Base-by-base conservation (phyloP, 35 echinoderm and acorn worm species). In the Ptychodera flava region DNA sequence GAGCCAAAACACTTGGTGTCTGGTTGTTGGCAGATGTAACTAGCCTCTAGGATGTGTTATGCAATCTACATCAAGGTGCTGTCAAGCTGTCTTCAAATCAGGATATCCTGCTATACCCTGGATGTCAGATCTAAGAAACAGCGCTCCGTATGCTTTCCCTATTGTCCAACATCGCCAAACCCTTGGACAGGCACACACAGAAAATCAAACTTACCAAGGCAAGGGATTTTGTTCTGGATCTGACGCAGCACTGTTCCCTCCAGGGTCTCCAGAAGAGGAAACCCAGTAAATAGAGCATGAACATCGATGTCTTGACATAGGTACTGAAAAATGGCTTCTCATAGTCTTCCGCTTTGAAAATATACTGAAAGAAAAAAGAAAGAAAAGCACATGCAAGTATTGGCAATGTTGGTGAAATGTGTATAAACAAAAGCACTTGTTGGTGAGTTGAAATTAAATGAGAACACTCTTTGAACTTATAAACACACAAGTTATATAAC, bases 201-300 rank as follows among this genome's bases (percentile, higher is more conserved):
- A 86, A 53, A 2, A 52, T 30, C 14, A 22, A 15, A 91, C 96
- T 99, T 81, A 99, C 96, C 75, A 94, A 85, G 79, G 87, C 85
- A 0, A 82, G 91, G 6, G 92, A 85, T 78, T 94, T 99, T 85
- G 84, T 87, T 83, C 33, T 36, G 30, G 10, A 30, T 31, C 35
- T 31, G 32, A 91, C 86, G 32, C 96, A 99, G 45, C 96, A 99
- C 86, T 94, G 93, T 16, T 85, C 81, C 88, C 90, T 88, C 96
- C 96, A 99, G 30, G 96, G 96, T 87, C 85, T 94, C 96, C 96
- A 99, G 76, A 99, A 99, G 12, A 99, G 36, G 45, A 99, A 99
- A 1, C 96, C 96, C 28, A 99, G 81, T 29, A 99, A 88, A 87
- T 99, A 99, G 28, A 99, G 88, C 96, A 99, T 99, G 38, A 99